Conservation (phyloP, 2,113 vertebrate genomes). For the Takifugu flavidus region DNA sequence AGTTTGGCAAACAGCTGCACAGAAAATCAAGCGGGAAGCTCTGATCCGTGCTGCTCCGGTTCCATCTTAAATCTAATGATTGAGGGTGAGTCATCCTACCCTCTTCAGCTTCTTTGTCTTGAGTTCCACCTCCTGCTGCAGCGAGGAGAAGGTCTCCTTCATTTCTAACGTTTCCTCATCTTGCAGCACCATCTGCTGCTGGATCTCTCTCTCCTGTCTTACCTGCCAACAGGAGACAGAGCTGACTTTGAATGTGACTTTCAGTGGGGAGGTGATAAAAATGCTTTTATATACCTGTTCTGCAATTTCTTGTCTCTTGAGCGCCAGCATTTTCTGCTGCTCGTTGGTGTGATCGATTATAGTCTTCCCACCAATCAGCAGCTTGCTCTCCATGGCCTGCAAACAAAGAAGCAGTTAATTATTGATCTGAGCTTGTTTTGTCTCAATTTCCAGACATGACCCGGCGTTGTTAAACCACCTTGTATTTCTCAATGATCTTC, state of each 20-base stretch:
- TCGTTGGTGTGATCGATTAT: conserved; percentile 97
- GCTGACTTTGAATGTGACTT: no score
- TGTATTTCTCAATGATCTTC: conserved; percentile 90
- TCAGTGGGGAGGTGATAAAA: not conserved
- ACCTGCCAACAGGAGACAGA: conserved; percentile 72
- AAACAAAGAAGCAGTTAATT: conserved; percentile 44
- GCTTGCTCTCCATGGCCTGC: conserved; percentile 94
- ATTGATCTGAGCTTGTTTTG: conserved; percentile 46
- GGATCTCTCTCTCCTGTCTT: conserved; percentile 87
- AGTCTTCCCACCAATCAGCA: conserved; percentile 91
- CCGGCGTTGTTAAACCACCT: conserved; percentile 70
- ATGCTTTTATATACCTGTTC: conserved; percentile 80
- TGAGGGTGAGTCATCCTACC: conserved; percentile 62
- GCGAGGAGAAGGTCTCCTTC: conserved; percentile 86
- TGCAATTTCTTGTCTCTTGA: conserved; percentile 90
- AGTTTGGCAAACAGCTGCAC: conserved; percentile 87
- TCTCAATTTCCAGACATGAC: conserved; percentile 3
- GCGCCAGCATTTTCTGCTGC: conserved; percentile 92
- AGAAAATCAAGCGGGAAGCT: not conserved
- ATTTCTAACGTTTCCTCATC: conserved; percentile 95
- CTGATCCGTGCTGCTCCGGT: no score
- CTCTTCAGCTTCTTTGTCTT: conserved; percentile 97
- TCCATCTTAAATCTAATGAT: not conserved
- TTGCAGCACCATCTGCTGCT: conserved; percentile 88
- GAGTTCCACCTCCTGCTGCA: conserved; percentile 95